These are phyloP conservation scores for Acleris sparsana DNA, from an alignment of 2,888 invertebrate genomes.

Conservation along the genomic window DNA sequence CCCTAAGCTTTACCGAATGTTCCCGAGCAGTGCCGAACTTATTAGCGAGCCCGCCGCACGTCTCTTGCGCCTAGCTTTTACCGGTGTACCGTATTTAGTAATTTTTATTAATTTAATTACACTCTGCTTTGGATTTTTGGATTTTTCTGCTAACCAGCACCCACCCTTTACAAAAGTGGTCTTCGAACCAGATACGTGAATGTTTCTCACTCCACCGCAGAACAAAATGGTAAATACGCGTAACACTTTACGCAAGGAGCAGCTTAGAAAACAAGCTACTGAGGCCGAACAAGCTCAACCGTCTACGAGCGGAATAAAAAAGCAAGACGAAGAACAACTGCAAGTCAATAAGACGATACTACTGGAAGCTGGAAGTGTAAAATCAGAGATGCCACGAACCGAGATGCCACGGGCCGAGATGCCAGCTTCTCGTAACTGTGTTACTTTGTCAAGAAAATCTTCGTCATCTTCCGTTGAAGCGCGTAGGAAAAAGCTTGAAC, in stretches of 20 bases:
- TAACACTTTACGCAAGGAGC: conserved; percentile 1
- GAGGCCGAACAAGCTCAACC: not conserved
- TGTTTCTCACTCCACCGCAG: not conserved
- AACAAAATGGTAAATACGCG: conserved; percentile 13
- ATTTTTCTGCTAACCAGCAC: too few species aligned
- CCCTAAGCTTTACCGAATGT: too few species aligned
- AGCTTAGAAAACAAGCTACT: conserved; percentile 3
- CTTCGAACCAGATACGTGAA: conserved; percentile 11
- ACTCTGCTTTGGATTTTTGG: too few species aligned
- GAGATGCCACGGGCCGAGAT: not conserved
- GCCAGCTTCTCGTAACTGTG: not conserved
- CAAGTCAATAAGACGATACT: not conserved
- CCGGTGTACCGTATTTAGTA: too few species aligned
- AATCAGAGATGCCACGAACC: not conserved
- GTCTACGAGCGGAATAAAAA: not conserved
- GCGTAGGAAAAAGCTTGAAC: not conserved
- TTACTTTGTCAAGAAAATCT: not conserved
- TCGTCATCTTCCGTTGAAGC: not conserved
- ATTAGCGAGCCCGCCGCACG: too few species aligned
- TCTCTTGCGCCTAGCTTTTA: too few species aligned
- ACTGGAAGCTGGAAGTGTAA: conserved; percentile 1
- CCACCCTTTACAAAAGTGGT: not conserved
- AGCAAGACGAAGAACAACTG: not conserved
- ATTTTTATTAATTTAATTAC: too few species aligned
- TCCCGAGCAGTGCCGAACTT: too few species aligned